These are phyloP conservation scores for Sinocyclocheilus grahami DNA, from an alignment of 2,113 vertebrate species.

Conservation along the genomic window DNA sequence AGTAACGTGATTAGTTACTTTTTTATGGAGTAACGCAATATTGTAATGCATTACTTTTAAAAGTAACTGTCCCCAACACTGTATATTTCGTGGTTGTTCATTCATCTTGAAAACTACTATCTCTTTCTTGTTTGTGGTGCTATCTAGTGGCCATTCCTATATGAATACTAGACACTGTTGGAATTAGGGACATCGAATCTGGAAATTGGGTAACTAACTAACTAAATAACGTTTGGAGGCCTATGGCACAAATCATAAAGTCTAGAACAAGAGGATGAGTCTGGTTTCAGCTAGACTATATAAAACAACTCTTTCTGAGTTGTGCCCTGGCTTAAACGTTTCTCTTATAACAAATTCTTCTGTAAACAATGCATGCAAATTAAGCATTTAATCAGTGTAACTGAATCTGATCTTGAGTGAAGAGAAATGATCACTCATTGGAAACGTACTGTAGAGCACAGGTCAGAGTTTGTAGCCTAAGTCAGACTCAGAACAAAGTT, in stretches of 20 bases:
- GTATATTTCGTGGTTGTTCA: not conserved
- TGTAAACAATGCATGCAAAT: not conserved
- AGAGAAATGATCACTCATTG: not conserved
- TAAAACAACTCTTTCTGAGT: not conserved
- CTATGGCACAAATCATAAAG: not conserved
- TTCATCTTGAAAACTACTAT: not conserved
- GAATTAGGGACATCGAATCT: not conserved
- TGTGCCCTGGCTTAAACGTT: not conserved
- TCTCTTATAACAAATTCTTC: not conserved
- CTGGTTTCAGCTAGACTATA: no score
- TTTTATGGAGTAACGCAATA: no score
- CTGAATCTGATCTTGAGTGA: not conserved
- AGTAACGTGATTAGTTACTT: no score
- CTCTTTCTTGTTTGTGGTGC: not conserved
- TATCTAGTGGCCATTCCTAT: not conserved
- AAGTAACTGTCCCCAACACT: no score
- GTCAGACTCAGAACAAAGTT: not conserved
- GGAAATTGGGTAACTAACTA: not conserved
- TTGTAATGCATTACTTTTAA: no score
- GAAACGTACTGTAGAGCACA: not conserved
- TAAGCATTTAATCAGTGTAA: not conserved
- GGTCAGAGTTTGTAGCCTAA: not conserved
- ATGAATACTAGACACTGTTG: not conserved
- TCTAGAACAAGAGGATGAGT: not conserved
- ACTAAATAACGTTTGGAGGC: not conserved